Conservation (phyloP, 2,888 invertebrate species). For the Oligia fasciuncula region DNA sequence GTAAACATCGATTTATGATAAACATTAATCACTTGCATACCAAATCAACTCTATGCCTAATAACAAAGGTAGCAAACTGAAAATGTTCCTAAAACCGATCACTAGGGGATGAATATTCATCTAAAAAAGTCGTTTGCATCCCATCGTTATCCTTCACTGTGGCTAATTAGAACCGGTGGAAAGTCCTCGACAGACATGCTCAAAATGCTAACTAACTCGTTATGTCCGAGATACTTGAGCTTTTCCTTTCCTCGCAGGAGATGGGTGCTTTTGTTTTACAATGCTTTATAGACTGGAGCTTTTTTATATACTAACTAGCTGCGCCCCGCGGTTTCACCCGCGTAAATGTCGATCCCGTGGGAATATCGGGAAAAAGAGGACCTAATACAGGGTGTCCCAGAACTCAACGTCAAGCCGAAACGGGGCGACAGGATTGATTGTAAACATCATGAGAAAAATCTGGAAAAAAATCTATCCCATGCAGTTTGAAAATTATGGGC, state of each 20-base stretch:
- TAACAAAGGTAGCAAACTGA: constrained; percentile 10
- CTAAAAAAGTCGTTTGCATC: constrained; percentile 38
- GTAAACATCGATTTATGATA: neutral
- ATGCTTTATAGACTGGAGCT: neutral
- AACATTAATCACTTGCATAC: neutral
- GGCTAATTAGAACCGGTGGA: constrained; percentile 58
- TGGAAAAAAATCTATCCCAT: too few species aligned
- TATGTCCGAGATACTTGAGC: constrained; percentile 17
- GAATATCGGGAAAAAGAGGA: too few species aligned
- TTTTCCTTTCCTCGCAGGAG: constrained; percentile 8
- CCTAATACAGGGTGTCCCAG: too few species aligned
- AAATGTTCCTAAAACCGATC: constrained; percentile 56
- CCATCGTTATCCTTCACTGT: constrained; percentile 52
- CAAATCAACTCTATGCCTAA: constrained; percentile 7
- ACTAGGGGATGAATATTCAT: constrained; percentile 64
- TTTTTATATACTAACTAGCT: too few species aligned
- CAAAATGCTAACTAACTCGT: constrained; percentile 50
- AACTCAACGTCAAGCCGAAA: too few species aligned
- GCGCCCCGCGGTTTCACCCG: too few species aligned
- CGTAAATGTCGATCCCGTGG: too few species aligned
- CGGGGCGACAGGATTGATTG: too few species aligned
- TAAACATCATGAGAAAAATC: too few species aligned
- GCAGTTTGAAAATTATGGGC: too few species aligned
- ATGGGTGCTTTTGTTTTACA: constrained; percentile 16
- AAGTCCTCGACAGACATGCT: constrained; percentile 43